Evolutionary conservation across 2,888 invertebrate species (phyloP).

Genomic region (Keiferia lycopersicella): DNA sequence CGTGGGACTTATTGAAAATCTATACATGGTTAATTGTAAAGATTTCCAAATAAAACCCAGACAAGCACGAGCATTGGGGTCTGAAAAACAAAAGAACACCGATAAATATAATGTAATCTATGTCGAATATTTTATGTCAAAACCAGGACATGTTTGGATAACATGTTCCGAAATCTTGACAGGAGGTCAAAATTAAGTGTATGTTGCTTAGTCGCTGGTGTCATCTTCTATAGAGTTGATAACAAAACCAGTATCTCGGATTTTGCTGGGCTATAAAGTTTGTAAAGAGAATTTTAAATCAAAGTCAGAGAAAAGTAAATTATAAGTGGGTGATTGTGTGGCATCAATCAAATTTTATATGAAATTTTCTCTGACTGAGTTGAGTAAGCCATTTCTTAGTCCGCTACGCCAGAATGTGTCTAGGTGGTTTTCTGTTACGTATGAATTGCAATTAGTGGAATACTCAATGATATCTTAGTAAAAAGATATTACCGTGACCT

Average conservation of each 20-base stretch:
- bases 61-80: constrained; percentile 1
- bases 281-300: neutral
- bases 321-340: too few relatives aligned
- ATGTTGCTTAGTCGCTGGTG: neutral
- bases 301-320: too few relatives aligned
- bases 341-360: too few relatives aligned
- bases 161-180: neutral
- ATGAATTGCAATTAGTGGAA: too few relatives aligned
- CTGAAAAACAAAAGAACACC: constrained; percentile 8
- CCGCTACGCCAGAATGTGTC: too few relatives aligned
- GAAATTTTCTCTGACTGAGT: too few relatives aligned
- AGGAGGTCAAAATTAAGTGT: constrained; percentile 3
- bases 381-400: too few relatives aligned
- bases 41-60: neutral
- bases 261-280: too few relatives aligned
- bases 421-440: too few relatives aligned
- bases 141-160: neutral
- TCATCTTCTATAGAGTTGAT: neutral
- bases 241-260: neutral
- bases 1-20: neutral
- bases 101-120: constrained; percentile 6
- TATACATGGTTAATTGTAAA: neutral
- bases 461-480: neutral
- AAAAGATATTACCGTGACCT: neutral
- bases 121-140: neutral